Evolutionary conservation across 2,113 vertebrate genomes (phyloP).

Genomic region (Edolisoma coerulescens): DNA sequence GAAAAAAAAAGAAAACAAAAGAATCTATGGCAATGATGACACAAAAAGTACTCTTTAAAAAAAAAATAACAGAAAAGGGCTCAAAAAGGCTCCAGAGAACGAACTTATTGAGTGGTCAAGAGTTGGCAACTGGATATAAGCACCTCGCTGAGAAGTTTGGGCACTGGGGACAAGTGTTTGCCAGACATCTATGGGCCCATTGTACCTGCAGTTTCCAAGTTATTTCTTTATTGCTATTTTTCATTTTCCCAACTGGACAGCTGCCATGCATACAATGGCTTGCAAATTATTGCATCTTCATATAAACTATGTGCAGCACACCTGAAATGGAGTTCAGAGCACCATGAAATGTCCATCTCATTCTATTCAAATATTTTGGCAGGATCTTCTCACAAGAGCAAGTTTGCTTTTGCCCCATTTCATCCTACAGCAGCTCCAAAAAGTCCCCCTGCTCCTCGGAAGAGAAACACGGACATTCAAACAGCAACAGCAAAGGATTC

Average conservation of each 20-base stretch:
- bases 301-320: background rate
- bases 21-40: background rate
- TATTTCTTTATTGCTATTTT: background rate
- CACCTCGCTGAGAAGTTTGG: background rate
- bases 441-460: accelerated
- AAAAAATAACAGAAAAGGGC: background rate
- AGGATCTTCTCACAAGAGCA: background rate
- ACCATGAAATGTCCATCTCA: background rate
- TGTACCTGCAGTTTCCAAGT: background rate
- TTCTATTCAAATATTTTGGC: background rate
- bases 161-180: background rate
- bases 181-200: background rate
- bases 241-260: background rate
- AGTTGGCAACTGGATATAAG: background rate
- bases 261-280: background rate
- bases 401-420: background rate
- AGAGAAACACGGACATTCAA: accelerated
- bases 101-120: background rate
- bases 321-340: background rate
- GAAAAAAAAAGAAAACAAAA: accelerated
- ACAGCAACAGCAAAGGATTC: background rate
- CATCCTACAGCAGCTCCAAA: background rate
- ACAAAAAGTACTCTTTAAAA: background rate
- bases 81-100: background rate
- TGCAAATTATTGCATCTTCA: background rate